A percentile compares a stretch with the other conserved stretches of the same genome.
phyloP scores from a whole-genome alignment of 2,113 vertebrate species.

The Rhineura floridana region DNA sequence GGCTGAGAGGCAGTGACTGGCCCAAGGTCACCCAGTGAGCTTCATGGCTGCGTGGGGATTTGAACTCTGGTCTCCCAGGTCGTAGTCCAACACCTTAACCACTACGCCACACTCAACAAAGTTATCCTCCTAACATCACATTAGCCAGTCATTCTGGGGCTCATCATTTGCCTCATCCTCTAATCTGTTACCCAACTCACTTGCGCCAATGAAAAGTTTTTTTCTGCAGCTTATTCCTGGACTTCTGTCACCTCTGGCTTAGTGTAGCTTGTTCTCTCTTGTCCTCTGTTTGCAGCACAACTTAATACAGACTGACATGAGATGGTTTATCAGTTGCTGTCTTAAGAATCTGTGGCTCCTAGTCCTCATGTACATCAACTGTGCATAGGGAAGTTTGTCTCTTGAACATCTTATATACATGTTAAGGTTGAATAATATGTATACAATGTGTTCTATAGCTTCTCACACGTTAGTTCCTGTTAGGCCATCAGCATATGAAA shows the following conservation, averaged over 20 bases:
- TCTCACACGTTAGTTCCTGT: no score
- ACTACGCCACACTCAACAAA: no score
- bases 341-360: neutral
- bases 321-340: neutral
- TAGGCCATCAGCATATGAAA: neutral
- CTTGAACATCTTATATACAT: no score
- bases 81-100: no score
- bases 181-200: no score
- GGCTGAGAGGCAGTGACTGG: no score
- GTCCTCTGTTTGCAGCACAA: neutral
- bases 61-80: no score
- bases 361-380: neutral
- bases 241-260: neutral
- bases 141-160: neutral
- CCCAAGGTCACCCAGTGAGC: no score
- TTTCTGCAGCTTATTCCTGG: neutral
- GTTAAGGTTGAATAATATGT: no score
- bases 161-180: no score
- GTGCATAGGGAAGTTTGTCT: no score
- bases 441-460: neutral
- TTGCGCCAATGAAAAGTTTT: neutral
- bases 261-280: neutral
- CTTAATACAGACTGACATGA: neutral
- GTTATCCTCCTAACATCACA: neutral
- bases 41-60: no score